A percentile compares a stretch with the other conserved stretches of the same genome.
Evolutionary conservation across 2,888 invertebrate genomes (phyloP).

Genomic region (Eurytoma adleriae): DNA sequence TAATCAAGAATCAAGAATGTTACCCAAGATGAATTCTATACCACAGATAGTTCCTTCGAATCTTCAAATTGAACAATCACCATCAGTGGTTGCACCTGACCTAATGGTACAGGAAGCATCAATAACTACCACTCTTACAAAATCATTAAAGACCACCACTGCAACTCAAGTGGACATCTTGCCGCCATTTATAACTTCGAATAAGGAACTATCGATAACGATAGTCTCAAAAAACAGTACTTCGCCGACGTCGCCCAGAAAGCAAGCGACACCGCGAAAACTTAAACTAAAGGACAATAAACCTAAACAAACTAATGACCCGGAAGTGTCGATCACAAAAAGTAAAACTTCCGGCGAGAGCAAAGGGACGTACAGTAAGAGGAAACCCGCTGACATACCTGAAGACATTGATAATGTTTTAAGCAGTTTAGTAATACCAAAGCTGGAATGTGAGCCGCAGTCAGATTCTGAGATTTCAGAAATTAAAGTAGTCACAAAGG

Average conservation of each 20-base stretch:
- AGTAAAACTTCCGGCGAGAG: slow-evolving; percentile 22
- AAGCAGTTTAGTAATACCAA: slow-evolving; percentile 47
- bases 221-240: slow-evolving; percentile 44
- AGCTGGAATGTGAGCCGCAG: slow-evolving; percentile 42
- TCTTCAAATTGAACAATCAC: neutral
- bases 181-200: slow-evolving; percentile 33
- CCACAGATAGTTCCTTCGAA: neutral
- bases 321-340: slow-evolving; percentile 32
- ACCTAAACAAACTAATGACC: neutral
- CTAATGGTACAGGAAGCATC: neutral
- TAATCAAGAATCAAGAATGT: slow-evolving; percentile 14
- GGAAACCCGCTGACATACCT: slow-evolving; percentile 62
- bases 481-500: slow-evolving; percentile 23
- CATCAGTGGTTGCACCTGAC: neutral
- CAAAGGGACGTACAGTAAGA: slow-evolving; percentile 55
- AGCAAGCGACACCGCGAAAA: slow-evolving; percentile 51
- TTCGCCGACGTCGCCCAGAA: slow-evolving; percentile 41
- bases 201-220: slow-evolving; percentile 49
- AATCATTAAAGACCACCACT: slow-evolving; percentile 41
- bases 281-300: slow-evolving; percentile 31
- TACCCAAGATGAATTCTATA: neutral
- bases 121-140: neutral
- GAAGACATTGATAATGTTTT: slow-evolving; percentile 54
- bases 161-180: slow-evolving; percentile 52
- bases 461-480: slow-evolving; percentile 21